Evolutionary conservation across 2,797 vertebrate species (phyloP).

Genomic region (Tarsius wallacei): DNA sequence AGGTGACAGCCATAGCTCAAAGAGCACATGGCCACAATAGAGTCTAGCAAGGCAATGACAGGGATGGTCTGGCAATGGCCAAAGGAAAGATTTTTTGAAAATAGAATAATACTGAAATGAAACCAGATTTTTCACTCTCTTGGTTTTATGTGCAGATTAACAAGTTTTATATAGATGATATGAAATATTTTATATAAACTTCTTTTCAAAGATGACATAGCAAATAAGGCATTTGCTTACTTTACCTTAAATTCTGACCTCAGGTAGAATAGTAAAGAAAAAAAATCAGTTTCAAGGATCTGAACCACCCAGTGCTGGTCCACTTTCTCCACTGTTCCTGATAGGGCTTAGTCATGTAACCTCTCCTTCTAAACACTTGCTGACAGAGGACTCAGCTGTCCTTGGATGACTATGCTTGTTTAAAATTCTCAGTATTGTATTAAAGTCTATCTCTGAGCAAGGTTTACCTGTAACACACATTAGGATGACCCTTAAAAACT

Average conservation of each 20-base stretch:
- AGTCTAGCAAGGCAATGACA: too few species aligned
- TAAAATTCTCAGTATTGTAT: not conserved
- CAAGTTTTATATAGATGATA: not conserved
- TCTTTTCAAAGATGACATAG: slow-evolving; percentile 5
- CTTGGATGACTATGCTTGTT: not conserved
- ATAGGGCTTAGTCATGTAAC: not conserved
- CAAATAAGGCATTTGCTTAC: not conserved
- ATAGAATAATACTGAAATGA: slow-evolving; percentile 22
- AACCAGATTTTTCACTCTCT: not conserved
- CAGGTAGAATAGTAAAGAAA: not conserved
- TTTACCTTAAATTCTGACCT: not conserved
- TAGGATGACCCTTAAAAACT: slow-evolving; percentile 70
- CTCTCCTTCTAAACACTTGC: not conserved
- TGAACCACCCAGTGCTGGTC: not conserved
- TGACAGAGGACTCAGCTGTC: not conserved
- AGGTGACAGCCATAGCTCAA: too few species aligned
- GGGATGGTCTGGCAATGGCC: too few species aligned
- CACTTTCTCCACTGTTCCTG: not conserved
- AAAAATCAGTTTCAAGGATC: not conserved
- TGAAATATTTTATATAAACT: slow-evolving; percentile 25
- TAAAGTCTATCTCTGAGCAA: not conserved
- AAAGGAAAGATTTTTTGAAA: not conserved
- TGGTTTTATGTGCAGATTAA: slow-evolving; percentile 27
- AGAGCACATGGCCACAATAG: too few species aligned
- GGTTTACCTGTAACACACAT: not conserved